Evolutionary conservation across 92 coral and sea anemone genomes (phyloP), one percentile per base, ranked within the genome.

Genomic region (Phymanthus crucifer): DNA sequence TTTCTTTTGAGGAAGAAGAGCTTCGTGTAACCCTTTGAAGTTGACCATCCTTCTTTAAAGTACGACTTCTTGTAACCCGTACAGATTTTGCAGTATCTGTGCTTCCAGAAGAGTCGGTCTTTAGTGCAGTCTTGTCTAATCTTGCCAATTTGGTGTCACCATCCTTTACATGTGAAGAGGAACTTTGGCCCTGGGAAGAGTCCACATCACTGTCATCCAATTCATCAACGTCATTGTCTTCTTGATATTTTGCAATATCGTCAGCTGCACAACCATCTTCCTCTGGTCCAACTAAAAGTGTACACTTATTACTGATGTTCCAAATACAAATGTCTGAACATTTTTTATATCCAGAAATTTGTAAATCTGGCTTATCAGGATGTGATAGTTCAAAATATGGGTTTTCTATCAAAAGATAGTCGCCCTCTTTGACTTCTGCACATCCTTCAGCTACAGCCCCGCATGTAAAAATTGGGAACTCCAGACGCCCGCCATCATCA

Each of bases 381-480:
- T 80, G 61, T 34, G 70, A 47, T 32, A 38, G 47, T 56, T 80
- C 84, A 16, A 80, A 40, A 80, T 71, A 80, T 9, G 84, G 84
- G 23, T 38, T 71, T 57, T 80, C 84, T 19, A 89, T 45, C 17
- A 89, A 80, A 32, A 89, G 70, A 26, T 71, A 61, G 40, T 85
- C 82, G 21, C 89, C 92, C 50, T 72, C 77, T 9, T 46, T 35
- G 45, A 85, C 32, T 34, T 46, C 64, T 12, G 57, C 16, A 17
- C 89, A 79, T 73, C 78, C 64, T 29, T 85, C 78, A 8, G 92
- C 92, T 74, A 89, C 75, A 21, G 71, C 71, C 1, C 92, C 92
- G 4, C 75, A 78, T 23, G 75, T 56, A 32, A 71, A 80, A 2
- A 80, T 32, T 14, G 84, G 24, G 29, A 80, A 36, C 66, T 52